Percentiles rank a stretch among this genome's conserved stretches.
These are phyloP conservation scores for Hybognathus amarus DNA, from an alignment of 2,797 vertebrate species.

Conservation along the genomic window DNA sequence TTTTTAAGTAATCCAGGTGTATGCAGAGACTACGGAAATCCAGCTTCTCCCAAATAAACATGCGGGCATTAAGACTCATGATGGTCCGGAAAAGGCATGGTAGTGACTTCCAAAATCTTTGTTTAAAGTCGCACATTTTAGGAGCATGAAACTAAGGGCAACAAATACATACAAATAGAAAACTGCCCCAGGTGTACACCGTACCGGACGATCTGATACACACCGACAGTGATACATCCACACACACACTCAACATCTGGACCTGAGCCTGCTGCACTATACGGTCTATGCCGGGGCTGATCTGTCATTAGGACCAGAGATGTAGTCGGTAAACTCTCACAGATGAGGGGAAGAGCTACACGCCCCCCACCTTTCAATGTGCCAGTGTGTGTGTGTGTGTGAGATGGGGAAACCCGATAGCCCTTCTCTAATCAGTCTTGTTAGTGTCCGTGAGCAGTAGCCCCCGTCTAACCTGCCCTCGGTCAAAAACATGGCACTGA, in stretches of 20 bases:
- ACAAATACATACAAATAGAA: conserved; percentile 29
- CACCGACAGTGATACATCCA: conserved; percentile 14
- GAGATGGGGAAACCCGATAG: conserved; percentile 29
- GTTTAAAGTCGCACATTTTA: conserved; percentile 48
- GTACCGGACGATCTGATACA: neutral
- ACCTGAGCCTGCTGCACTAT: conserved; percentile 1
- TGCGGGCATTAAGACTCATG: neutral
- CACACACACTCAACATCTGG: conserved; percentile 46
- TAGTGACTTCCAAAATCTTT: conserved; percentile 23
- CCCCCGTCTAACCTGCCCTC: conserved; percentile 50
- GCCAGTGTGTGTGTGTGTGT: conserved; percentile 34
- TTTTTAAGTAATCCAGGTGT: conserved; percentile 17
- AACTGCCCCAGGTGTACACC: conserved; percentile 9
- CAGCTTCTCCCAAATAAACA: conserved; percentile 19
- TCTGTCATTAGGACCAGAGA: conserved; percentile 58
- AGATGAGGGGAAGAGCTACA: conserved; percentile 51
- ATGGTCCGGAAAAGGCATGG: conserved; percentile 14
- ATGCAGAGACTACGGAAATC: conserved; percentile 2
- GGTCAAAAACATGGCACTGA: conserved; percentile 51
- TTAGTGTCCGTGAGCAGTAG: conserved; percentile 61
- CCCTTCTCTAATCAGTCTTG: conserved; percentile 58
- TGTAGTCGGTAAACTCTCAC: conserved; percentile 54
- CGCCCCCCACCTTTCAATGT: conserved; percentile 22
- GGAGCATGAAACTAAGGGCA: conserved; percentile 19
- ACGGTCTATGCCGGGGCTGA: conserved; percentile 52